Percentiles rank a stretch among this genome's conserved stretches.
Conservation (phyloP, 2,113 vertebrate species). For the Platysternon megacephalum region DNA sequence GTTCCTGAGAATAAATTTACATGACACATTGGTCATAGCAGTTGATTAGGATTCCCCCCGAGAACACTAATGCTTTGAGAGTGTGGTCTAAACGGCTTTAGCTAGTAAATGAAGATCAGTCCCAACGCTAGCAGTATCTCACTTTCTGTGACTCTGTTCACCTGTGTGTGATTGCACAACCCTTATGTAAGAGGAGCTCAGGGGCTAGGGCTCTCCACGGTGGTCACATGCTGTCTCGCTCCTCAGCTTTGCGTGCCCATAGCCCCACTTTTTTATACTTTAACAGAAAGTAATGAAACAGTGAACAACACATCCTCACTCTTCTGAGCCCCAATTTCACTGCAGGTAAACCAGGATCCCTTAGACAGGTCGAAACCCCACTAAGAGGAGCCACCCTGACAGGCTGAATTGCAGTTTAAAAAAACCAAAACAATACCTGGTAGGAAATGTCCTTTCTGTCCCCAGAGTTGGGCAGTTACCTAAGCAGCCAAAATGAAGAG, state of each 20-base stretch:
- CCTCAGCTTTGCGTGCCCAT: not conserved
- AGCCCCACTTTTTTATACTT: not conserved
- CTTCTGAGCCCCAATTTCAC: not conserved
- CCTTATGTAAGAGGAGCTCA: not conserved
- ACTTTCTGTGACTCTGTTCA: not conserved
- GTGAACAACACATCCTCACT: not conserved
- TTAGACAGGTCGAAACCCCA: not conserved
- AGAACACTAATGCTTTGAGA: not conserved
- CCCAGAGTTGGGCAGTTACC: not conserved
- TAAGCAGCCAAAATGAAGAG: not conserved
- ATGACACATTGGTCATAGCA: not conserved
- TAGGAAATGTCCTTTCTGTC: not conserved
- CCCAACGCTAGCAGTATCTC: not conserved
- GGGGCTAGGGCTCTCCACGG: too few species aligned
- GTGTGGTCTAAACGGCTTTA: too few species aligned
- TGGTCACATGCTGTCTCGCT: not conserved
- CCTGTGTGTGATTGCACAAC: not conserved
- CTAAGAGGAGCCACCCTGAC: not conserved
- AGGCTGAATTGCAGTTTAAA: not conserved
- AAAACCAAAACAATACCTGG: not conserved
- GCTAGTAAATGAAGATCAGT: not conserved
- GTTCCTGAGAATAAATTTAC: not conserved
- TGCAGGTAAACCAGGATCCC: not conserved
- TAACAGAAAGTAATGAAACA: not conserved
- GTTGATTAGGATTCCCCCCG: not conserved